Conservation (phyloP, 2,888 invertebrate genomes). For the Dryadula phaetusa region DNA sequence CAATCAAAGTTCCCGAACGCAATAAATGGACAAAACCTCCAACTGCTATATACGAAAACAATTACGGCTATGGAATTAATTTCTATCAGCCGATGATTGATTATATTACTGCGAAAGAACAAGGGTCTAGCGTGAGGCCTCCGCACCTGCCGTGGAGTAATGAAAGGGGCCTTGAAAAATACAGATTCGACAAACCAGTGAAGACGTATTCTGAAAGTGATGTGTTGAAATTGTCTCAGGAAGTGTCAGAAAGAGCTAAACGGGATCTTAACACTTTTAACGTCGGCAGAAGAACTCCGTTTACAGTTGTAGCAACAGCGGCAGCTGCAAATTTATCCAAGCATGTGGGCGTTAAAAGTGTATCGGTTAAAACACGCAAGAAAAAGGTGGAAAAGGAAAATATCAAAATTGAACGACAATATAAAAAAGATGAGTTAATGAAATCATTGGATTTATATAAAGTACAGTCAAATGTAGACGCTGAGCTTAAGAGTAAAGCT, state of each 20-base stretch:
- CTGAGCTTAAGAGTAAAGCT: constrained; percentile 81
- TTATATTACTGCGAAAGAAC: constrained; percentile 89
- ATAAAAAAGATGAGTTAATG: constrained; percentile 74
- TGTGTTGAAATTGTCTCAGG: constrained; percentile 86
- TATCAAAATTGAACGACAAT: constrained; percentile 70
- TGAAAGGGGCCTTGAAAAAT: constrained; percentile 88
- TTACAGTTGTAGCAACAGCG: constrained; percentile 86
- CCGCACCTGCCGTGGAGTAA: constrained; percentile 91
- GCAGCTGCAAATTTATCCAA: constrained; percentile 86
- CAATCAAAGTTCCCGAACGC: constrained; percentile 73
- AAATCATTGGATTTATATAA: constrained; percentile 71
- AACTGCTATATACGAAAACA: constrained; percentile 90
- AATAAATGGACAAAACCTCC: constrained; percentile 84
- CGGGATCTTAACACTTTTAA: constrained; percentile 86
- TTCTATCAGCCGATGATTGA: constrained; percentile 95
- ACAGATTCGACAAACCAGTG: constrained; percentile 86
- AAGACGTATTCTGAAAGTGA: constrained; percentile 88
- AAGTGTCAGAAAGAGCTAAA: constrained; percentile 88
- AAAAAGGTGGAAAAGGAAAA: constrained; percentile 73
- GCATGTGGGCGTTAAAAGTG: constrained; percentile 85
- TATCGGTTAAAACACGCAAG: constrained; percentile 76
- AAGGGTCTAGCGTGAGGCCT: constrained; percentile 67
- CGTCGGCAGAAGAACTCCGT: constrained; percentile 85
- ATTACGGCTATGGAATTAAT: constrained; percentile 93
- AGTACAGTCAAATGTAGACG: constrained; percentile 72